Evolutionary conservation across 2,797 vertebrate genomes (phyloP).

Genomic region (Pipistrellus kuhlii): DNA sequence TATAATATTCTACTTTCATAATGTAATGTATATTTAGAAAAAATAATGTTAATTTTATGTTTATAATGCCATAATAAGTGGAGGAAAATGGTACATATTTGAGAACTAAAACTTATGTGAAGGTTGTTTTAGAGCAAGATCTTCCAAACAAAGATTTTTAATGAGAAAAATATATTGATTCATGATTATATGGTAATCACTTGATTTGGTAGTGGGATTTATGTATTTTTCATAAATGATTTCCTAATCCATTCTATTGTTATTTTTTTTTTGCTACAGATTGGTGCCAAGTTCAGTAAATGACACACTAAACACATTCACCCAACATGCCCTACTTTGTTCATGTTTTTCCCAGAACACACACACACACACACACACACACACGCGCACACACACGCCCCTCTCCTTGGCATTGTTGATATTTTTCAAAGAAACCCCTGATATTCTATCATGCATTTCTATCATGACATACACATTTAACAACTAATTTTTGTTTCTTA

Average conservation of each 20-base stretch:
- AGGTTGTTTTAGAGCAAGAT: background rate
- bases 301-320: background rate
- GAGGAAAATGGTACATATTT: background rate
- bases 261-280: background rate
- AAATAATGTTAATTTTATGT: conserved; percentile 60
- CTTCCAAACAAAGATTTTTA: background rate
- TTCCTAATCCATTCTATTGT: conserved; percentile 36
- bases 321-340: background rate
- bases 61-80: background rate
- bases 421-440: conserved; percentile 40
- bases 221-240: conserved; percentile 35
- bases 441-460: background rate
- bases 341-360: background rate
- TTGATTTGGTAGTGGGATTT: conserved; percentile 39
- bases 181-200: background rate
- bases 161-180: background rate
- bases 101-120: background rate
- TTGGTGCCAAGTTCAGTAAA: background rate
- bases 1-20: conserved; percentile 41
- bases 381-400: no score
- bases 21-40: conserved; percentile 41
- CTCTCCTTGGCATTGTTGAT: background rate
- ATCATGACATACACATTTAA: background rate
- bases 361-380: no score
- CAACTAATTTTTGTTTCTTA: conserved; percentile 24